A percentile compares a stretch with the other conserved stretches of the same genome.
These are phyloP conservation scores for Lasioglossum oenotherae DNA, from an alignment of 2,888 invertebrate genomes.

Conservation along the genomic window DNA sequence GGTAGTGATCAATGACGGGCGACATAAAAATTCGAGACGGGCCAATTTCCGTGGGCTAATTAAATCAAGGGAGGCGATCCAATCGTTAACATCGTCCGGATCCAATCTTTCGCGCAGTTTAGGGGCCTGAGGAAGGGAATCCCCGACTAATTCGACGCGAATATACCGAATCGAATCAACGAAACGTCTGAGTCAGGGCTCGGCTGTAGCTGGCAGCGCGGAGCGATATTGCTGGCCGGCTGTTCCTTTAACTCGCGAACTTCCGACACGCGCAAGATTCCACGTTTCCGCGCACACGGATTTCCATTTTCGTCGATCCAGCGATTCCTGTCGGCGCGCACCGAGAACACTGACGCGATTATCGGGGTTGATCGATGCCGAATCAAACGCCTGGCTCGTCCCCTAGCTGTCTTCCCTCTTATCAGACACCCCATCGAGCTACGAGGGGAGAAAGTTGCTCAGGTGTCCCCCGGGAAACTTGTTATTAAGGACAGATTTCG, in stretches of 20 bases:
- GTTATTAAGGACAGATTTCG: constrained; percentile 28
- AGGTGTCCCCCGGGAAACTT: constrained; percentile 11
- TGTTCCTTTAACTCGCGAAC: constrained; percentile 33
- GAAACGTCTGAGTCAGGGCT: constrained; percentile 32
- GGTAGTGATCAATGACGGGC: not conserved
- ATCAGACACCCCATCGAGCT: constrained; percentile 1
- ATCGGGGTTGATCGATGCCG: constrained; percentile 65
- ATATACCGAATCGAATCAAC: constrained; percentile 39
- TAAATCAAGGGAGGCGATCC: not conserved
- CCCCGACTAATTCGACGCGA: constrained; percentile 33
- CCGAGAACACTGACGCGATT: constrained; percentile 48
- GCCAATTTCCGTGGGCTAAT: not conserved
- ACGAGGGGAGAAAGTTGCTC: constrained; percentile 6
- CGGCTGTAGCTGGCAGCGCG: constrained; percentile 19
- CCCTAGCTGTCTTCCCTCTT: constrained; percentile 4
- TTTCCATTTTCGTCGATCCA: constrained; percentile 51
- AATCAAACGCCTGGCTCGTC: constrained; percentile 54
- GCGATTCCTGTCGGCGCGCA: constrained; percentile 46
- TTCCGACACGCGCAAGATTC: constrained; percentile 27
- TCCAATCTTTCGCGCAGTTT: constrained; percentile 8
- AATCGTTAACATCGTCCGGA: constrained; percentile 13
- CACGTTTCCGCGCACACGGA: constrained; percentile 41
- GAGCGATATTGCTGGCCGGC: constrained; percentile 38
- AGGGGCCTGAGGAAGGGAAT: not conserved
- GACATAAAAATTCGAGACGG: not conserved